Evolutionary conservation across 2,888 invertebrate genomes (phyloP), one percentile per base, ranked within the genome.

Genomic region (Lochmaea capreae): DNA sequence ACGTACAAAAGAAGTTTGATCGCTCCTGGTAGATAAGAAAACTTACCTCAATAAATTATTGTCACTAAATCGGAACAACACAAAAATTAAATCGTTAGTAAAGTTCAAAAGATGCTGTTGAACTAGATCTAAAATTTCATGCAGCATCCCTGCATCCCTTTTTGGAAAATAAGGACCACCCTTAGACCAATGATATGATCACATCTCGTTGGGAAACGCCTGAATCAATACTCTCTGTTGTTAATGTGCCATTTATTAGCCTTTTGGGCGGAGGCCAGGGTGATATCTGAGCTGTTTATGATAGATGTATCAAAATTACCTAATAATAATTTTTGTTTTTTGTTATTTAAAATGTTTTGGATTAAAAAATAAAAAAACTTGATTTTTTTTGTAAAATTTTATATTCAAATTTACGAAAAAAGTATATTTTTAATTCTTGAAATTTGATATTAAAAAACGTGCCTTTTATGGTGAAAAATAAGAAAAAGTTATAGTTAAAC

Each of bases 171-270:
- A 72, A 66, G 80, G 78, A 78, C 82, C 79, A 81, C 81, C 83
- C 82, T 78, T 77, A 72, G 74, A 80, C 83, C 83, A 83, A 84
- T 84, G 65, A 70, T 59, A 72, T 71, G 63, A 52, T 69, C 61
- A 66, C 58, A 71, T 61, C 63, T 69, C 57, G 49, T 18, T 49
- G 76, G 77, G 65, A 68, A n/a, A 78, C 82, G 79, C 83, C 82
- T 77, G 73, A 79, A 83, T 84, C 84, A 81, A 84, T 84, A 84
- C 65, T 67, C 69, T 68, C 77, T 79, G 78, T 84, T 82, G 81
- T 78, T 68, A 75, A 75, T 67, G 69, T 72, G 71, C 76, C 57
- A 70, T 76, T 78, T 75, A 75, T 67, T 75, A 73, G 42, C 12
- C 26, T 39, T 67, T 65, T 66, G 73, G 81, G 81, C 70, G 81